Percentiles rank a stretch among this genome's conserved stretches.
Conservation (phyloP, 2,888 invertebrate genomes). For the Tryphoninae sp. region DNA sequence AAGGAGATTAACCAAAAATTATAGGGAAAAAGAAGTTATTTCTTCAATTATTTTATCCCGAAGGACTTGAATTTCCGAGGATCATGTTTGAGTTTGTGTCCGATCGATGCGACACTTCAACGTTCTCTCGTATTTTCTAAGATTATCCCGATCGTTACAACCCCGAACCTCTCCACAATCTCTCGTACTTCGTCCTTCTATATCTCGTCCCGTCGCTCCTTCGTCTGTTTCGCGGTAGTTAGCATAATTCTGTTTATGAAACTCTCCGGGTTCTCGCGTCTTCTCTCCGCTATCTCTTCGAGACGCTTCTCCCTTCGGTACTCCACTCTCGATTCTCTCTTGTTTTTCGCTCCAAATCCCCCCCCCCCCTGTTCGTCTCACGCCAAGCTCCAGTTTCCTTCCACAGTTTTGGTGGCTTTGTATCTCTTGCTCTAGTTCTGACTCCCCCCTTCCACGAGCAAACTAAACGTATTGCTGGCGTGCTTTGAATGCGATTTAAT, state of each 20-base stretch:
- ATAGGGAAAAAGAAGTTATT: background rate
- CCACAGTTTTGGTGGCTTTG: conserved; percentile 37
- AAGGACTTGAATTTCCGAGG: background rate
- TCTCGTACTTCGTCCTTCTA: conserved; percentile 57
- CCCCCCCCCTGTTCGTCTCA: conserved; percentile 41
- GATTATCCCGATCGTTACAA: conserved; percentile 35
- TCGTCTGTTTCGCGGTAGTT: conserved; percentile 78
- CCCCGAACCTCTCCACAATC: conserved; percentile 42
- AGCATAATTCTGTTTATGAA: conserved; percentile 83
- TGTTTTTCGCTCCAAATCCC: conserved; percentile 64
- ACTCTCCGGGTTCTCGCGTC: conserved; percentile 67
- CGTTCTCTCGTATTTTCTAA: conserved; percentile 16
- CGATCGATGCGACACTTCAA: background rate
- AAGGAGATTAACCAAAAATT: background rate
- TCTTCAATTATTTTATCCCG: background rate
- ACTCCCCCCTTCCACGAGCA: conserved; percentile 47
- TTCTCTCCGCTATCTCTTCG: conserved; percentile 56
- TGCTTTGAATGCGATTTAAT: conserved; percentile 72
- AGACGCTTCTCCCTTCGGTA: conserved; percentile 18
- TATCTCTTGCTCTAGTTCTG: conserved; percentile 45
- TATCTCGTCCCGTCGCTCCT: conserved; percentile 63
- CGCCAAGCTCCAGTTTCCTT: conserved; percentile 51
- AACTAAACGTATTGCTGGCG: conserved; percentile 68
- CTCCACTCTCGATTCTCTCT: conserved; percentile 51
- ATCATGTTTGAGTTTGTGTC: background rate